These are phyloP conservation scores for Eubasilissa splendida DNA, from an alignment of 2,888 invertebrate genomes.

Conservation along the genomic window DNA sequence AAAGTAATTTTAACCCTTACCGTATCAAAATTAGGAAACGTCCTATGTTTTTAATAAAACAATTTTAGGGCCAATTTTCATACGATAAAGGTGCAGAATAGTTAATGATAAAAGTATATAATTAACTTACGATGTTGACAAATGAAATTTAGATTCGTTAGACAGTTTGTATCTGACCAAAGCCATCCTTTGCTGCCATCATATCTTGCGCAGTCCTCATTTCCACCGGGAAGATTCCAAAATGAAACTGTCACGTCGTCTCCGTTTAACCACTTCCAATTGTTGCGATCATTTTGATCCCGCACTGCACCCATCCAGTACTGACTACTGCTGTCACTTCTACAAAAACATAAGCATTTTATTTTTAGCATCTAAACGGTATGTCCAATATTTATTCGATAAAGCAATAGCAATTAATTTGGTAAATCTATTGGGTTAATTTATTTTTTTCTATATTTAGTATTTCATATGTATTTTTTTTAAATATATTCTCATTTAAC, in stretches of 20 bases:
- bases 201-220: slow-evolving; percentile 89
- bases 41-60: too few species aligned
- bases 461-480: too few species aligned
- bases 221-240: slow-evolving; percentile 90
- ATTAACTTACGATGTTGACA: slow-evolving; percentile 91
- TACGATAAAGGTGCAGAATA: too few species aligned
- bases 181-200: slow-evolving; percentile 96
- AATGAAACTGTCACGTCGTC: slow-evolving; percentile 92
- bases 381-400: too few species aligned
- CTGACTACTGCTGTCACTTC: slow-evolving; percentile 91
- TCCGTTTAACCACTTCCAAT: slow-evolving; percentile 94
- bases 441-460: too few species aligned
- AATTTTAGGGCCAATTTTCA: too few species aligned
- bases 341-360: slow-evolving; percentile 61
- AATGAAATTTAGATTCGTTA: slow-evolving; percentile 87
- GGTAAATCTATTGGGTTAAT: too few species aligned
- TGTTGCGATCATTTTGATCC: slow-evolving; percentile 82
- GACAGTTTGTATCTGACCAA: slow-evolving; percentile 94
- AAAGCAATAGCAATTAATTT: too few species aligned
- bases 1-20: too few species aligned
- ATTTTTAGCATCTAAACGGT: background rate
- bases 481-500: too few species aligned
- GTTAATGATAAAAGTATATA: too few species aligned
- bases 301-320: slow-evolving; percentile 96
- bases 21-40: too few species aligned